A percentile compares a stretch with the other conserved stretches of the same genome.
These are phyloP conservation scores for Pao palembangensis DNA, from an alignment of 2,113 vertebrate species.

Conservation along the genomic window DNA sequence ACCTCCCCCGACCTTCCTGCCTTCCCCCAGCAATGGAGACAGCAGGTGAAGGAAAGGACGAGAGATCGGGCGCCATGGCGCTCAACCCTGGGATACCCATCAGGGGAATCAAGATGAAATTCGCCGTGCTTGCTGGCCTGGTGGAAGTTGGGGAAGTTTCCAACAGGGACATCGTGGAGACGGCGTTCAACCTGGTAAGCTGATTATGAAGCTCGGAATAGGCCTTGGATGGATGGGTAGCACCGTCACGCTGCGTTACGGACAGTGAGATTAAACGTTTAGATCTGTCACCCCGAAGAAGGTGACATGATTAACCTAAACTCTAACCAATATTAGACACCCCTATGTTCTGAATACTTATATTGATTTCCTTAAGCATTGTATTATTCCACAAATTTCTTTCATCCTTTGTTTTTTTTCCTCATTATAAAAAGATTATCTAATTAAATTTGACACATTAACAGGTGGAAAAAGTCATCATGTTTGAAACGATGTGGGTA, in stretches of 20 bases:
- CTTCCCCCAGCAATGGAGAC: conserved; percentile 66
- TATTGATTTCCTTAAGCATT: not conserved
- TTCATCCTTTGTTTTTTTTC: no score
- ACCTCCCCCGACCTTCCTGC: conserved; percentile 53
- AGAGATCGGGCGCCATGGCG: conserved; percentile 54
- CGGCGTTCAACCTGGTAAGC: conserved; percentile 96
- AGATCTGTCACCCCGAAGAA: not conserved
- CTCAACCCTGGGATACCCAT: conserved; percentile 86
- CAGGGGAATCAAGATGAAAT: conserved; percentile 94
- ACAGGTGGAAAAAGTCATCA: not conserved
- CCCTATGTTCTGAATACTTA: no score
- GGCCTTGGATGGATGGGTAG: conserved; percentile 37
- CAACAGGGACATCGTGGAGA: conserved; percentile 91
- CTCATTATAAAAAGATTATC: no score
- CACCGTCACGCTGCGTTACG: conserved; percentile 20
- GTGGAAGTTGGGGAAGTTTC: conserved; percentile 94
- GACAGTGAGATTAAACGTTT: conserved; percentile 14
- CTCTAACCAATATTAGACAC: not conserved
- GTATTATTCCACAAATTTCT: not conserved
- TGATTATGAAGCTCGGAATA: conserved; percentile 59
- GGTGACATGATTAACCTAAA: not conserved
- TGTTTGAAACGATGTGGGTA: conserved; percentile 15
- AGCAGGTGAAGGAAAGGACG: conserved; percentile 55
- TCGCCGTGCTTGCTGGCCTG: conserved; percentile 88
- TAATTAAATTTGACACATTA: no score